A percentile compares a stretch with the other conserved stretches of the same genome.
These are phyloP conservation scores for Turnix velox DNA, from an alignment of 2,113 vertebrate species.

Conservation along the genomic window DNA sequence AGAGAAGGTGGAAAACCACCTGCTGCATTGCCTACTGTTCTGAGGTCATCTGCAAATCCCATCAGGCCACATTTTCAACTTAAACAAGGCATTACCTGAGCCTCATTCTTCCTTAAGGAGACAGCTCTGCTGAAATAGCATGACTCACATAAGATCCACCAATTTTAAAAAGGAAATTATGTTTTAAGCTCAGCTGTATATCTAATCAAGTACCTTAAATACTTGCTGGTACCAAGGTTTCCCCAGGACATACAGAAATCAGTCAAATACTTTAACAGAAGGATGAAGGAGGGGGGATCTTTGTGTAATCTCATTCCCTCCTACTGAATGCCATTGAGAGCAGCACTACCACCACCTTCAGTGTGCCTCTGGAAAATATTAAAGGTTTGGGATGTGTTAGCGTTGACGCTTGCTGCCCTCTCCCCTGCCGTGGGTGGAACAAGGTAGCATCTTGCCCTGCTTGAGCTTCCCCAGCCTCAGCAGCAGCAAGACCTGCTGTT, in stretches of 20 bases:
- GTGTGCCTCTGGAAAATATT: not conserved
- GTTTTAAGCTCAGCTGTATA: not conserved
- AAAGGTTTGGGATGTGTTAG: not conserved
- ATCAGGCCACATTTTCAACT: not conserved
- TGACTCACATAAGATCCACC: not conserved
- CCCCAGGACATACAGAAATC: slow-evolving; percentile 39
- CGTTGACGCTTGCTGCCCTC: rapidly evolving
- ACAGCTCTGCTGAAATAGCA: not conserved
- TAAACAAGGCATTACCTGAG: not conserved
- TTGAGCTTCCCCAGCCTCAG: not conserved
- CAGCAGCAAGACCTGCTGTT: not conserved
- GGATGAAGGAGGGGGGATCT: not conserved
- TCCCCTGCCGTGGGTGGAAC: not conserved
- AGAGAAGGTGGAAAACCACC: not conserved
- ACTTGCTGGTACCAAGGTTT: slow-evolving; percentile 13
- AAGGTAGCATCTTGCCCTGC: not conserved
- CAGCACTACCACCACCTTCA: not conserved
- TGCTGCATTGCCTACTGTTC: not conserved
- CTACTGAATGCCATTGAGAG: not conserved
- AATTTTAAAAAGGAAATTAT: not conserved
- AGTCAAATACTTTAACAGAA: slow-evolving; percentile 34
- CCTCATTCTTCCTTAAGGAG: not conserved
- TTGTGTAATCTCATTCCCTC: not conserved
- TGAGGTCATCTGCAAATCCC: not conserved
- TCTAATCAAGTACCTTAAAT: not conserved